A percentile compares a stretch with the other conserved stretches of the same genome.
phyloP scores from a whole-genome alignment of 2,797 vertebrate genomes.

The Lepus townsendii region DNA sequence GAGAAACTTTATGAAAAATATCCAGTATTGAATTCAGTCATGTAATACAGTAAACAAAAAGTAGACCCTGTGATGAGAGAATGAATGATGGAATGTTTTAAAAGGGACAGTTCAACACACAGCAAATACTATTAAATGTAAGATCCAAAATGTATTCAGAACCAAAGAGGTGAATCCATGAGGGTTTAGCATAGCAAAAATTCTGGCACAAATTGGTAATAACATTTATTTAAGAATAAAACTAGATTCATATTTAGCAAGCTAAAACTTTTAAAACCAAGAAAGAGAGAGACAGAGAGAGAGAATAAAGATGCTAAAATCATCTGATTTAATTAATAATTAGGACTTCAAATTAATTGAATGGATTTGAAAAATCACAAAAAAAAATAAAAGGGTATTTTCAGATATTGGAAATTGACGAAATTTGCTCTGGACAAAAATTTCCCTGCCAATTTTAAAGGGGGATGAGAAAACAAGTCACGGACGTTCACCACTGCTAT shows the following conservation, averaged over 20 bases:
- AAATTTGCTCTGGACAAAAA: constrained; percentile 72
- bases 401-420: constrained; percentile 52
- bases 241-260: constrained; percentile 39
- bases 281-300: background rate
- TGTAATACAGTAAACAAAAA: constrained; percentile 60
- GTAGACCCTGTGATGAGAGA: constrained; percentile 8
- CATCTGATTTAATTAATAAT: constrained; percentile 61
- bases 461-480: background rate
- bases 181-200: constrained; percentile 65
- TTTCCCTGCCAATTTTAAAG: constrained; percentile 3
- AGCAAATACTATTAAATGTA: constrained; percentile 73
- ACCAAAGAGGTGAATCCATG: constrained; percentile 57
- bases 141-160: constrained; percentile 36
- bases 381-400: background rate
- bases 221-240: constrained; percentile 74
- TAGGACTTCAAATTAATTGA: constrained; percentile 32
- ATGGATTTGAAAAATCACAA: background rate
- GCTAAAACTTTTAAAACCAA: constrained; percentile 71
- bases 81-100: background rate
- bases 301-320: constrained; percentile 58
- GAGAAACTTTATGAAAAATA: constrained; percentile 28
- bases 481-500: background rate
- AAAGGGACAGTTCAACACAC: constrained; percentile 46
- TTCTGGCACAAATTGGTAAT: constrained; percentile 60
- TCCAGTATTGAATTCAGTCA: constrained; percentile 7